Evolutionary conservation across 2,888 invertebrate species (phyloP), one percentile per base, ranked within the genome.

Genomic region (Philereme vetulata): DNA sequence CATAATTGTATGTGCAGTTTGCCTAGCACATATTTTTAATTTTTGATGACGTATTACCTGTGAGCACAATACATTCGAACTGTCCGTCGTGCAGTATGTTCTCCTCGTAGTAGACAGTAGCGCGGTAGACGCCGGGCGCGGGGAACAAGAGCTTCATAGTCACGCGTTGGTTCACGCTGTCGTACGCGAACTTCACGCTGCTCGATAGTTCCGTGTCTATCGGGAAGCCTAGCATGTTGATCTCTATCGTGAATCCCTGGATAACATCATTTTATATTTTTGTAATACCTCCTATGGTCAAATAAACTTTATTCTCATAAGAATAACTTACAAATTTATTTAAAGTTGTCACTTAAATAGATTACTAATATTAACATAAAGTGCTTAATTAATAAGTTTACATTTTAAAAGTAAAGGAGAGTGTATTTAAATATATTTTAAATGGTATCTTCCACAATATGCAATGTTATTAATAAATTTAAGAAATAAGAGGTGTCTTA

Each of bases 1-100:
- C 21, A 21, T 21, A 21, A 21, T 21, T 21, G 21, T 21, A 21
- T 21, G 21, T 21, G 21, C 21, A 21, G 21, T 21, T n/a, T n/a
- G n/a, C n/a, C n/a, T n/a, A 21, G 21, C 21, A 21, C 21, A 21
- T 21, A 21, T 21, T 21, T 21, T 21, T 38, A 42, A 33, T 32
- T 52, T 34, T 35, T 52, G 35, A 52, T 11, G 44, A 35, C 9
- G 9, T 6, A 9, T n/a, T 35, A 97, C 97, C 95, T 75, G 96
- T 97, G 55, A 98, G 94, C 47, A 98, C 98, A 76, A 98, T 96
- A 77, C 98, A 96, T 86, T 97, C 97, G 78, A 98, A 98, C 84
- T 97, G 96, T 35, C 98, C 98, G 80, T 98, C 97, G 74, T 96
- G 96, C 75, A 98, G 89, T 78, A 95, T 94, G 64, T 94, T 93